Conservation (phyloP, 2,113 vertebrate species). For the Silurus glanis region DNA sequence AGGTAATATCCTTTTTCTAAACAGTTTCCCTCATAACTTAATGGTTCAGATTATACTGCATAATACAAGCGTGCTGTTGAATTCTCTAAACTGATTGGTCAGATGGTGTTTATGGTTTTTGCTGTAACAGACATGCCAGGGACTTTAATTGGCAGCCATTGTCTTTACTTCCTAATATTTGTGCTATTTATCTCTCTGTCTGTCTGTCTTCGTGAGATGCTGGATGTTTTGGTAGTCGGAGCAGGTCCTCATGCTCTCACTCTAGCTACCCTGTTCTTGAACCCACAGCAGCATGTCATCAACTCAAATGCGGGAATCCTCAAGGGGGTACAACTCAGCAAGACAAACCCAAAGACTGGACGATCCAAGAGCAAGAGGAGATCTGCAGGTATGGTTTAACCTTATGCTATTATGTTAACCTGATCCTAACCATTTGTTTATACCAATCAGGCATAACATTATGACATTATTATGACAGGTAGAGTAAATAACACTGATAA, state of each 20-base stretch:
- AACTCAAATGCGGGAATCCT: conserved; percentile 9
- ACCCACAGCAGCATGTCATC: conserved; percentile 40
- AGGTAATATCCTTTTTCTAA: neutral
- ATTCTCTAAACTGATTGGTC: neutral
- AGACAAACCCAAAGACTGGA: conserved; percentile 40
- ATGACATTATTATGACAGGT: too few relatives aligned
- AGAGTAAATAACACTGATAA: too few relatives aligned
- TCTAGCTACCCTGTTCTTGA: conserved; percentile 67
- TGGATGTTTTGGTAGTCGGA: conserved; percentile 74
- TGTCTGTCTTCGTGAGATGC: conserved; percentile 49
- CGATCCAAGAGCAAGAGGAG: conserved; percentile 43
- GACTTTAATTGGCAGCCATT: neutral
- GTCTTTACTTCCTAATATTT: neutral
- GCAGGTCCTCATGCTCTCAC: conserved; percentile 75
- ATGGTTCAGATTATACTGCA: neutral
- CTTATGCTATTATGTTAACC: neutral
- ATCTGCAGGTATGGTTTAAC: conserved; percentile 44
- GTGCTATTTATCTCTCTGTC: neutral
- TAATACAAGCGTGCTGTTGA: neutral
- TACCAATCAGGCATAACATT: neutral
- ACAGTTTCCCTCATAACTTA: neutral
- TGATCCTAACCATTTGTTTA: neutral
- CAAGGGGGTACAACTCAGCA: conserved; percentile 55
- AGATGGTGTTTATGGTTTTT: neutral
- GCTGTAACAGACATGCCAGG: neutral